Evolutionary conservation across 2,113 vertebrate genomes (phyloP).

Genomic region (Lonchura striata): DNA sequence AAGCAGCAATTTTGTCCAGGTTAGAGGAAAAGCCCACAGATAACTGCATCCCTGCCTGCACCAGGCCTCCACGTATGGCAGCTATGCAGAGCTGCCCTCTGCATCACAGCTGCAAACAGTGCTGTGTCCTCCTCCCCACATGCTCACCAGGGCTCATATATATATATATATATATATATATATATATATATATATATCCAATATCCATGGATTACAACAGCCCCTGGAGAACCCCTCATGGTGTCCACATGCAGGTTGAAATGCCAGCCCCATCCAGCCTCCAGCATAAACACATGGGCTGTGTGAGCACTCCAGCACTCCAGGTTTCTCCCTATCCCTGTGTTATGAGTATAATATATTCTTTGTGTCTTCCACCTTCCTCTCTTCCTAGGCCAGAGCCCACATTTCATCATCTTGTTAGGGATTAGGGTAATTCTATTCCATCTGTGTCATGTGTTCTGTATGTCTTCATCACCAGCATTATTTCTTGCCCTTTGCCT

Average conservation of each 20-base stretch:
- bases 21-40: neutral
- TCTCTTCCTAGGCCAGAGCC: neutral
- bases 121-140: neutral
- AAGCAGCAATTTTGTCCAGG: neutral
- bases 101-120: neutral
- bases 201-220: neutral
- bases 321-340: neutral
- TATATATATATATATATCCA: neutral
- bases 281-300: neutral
- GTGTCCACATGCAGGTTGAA: neutral
- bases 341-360: neutral
- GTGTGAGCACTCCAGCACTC: neutral
- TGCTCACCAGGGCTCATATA: neutral
- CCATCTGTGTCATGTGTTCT: neutral
- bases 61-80: accelerated
- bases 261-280: neutral
- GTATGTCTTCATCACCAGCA: neutral
- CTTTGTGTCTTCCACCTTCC: neutral
- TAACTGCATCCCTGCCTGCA: neutral
- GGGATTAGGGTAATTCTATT: neutral
- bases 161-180: too few species aligned
- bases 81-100: neutral
- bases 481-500: neutral
- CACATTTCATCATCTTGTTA: neutral
- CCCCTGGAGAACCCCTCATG: neutral